Evolutionary conservation across 37 sponge, comb jelly and placozoan species (phyloP).

Genomic region (Theonella swinhoei): DNA sequence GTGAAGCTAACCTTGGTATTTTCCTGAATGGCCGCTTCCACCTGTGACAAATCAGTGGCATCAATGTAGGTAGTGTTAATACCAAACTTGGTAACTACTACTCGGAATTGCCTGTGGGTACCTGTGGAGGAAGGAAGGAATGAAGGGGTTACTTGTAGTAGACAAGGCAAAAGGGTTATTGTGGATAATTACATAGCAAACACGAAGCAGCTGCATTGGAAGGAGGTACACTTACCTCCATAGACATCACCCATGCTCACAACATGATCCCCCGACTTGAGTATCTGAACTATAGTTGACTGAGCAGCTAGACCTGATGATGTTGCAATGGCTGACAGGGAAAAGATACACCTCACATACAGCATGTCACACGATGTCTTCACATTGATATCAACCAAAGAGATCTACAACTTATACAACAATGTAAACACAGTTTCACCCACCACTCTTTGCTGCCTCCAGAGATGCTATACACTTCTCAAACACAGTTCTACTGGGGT

Average conservation of each 20-base stretch:
- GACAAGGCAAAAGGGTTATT: background rate
- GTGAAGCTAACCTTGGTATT: conserved; percentile 81
- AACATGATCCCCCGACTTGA: conserved; percentile 91
- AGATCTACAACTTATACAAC: background rate
- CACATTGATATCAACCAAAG: background rate
- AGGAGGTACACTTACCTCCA: conserved; percentile 80
- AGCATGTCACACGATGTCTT: background rate
- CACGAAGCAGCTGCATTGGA: too few relatives aligned
- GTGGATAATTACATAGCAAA: too few relatives aligned
- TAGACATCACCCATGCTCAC: conserved; percentile 86
- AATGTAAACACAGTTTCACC: background rate
- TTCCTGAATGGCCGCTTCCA: conserved; percentile 70
- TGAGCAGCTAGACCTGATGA: conserved; percentile 90
- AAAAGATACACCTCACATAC: background rate
- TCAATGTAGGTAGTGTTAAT: conserved; percentile 76
- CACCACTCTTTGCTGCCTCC: conserved; percentile 89
- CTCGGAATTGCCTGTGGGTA: conserved; percentile 83
- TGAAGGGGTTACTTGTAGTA: background rate
- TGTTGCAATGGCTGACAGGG: conserved; percentile 58
- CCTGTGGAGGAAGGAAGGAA: conserved; percentile 47
- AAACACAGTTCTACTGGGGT: conserved; percentile 90
- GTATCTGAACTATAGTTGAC: conserved; percentile 57
- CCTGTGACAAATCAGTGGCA: conserved; percentile 62
- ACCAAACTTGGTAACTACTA: conserved; percentile 71
- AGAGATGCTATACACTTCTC: conserved; percentile 83